phyloP scores from a whole-genome alignment of 2,113 vertebrate genomes.

The Zosterops japonicus region DNA sequence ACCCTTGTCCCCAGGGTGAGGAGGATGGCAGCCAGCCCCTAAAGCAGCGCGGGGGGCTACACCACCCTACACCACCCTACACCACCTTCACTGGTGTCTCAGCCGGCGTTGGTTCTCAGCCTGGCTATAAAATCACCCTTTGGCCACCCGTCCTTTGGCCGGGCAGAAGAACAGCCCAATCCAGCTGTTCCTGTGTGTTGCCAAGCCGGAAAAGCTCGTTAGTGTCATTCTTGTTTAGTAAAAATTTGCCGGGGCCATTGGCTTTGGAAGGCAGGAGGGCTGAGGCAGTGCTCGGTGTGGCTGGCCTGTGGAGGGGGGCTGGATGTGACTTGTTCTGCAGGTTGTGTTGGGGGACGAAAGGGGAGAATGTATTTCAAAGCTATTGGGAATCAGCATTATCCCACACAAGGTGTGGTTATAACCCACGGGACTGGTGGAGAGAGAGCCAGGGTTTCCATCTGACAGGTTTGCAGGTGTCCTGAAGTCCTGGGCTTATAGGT shows the following conservation, averaged over 20 bases:
- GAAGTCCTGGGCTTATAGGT: background rate
- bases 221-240: background rate
- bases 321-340: background rate
- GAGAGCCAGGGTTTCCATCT: background rate
- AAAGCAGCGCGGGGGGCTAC: fast-evolving
- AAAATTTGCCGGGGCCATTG: background rate
- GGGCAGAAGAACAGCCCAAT: background rate
- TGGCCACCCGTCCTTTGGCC: background rate
- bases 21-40: background rate
- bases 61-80: fast-evolving
- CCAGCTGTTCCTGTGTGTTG: background rate
- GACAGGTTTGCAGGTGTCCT: background rate
- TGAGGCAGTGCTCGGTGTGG: background rate
- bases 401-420: background rate
- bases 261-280: background rate
- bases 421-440: fast-evolving
- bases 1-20: background rate
- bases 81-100: background rate
- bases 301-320: background rate
- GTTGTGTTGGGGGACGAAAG: background rate
- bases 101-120: background rate
- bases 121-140: background rate
- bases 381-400: fast-evolving
- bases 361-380: background rate
- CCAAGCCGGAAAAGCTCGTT: background rate